Evolutionary conservation across 2,888 invertebrate genomes (phyloP).

Genomic region (Uropetala carovei): DNA sequence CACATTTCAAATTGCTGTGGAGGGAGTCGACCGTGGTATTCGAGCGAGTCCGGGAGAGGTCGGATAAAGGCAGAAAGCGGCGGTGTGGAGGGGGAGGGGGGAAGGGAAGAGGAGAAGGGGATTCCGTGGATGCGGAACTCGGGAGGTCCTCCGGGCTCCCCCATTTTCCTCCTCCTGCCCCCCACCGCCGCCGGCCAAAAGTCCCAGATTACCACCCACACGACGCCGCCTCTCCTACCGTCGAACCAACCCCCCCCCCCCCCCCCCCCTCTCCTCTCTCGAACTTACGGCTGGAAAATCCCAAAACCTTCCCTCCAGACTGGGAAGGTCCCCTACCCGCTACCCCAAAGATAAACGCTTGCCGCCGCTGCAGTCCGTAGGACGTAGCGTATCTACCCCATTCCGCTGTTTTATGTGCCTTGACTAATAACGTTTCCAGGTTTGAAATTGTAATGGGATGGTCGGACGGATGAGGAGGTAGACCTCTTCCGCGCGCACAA

Average conservation of each 20-base stretch:
- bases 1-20: too few species aligned
- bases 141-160: too few species aligned
- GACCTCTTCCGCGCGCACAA: neutral
- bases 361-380: neutral
- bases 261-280: too few species aligned
- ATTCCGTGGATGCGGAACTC: too few species aligned
- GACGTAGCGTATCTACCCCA: neutral
- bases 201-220: neutral
- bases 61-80: too few species aligned
- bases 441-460: constrained; percentile 35
- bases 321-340: neutral
- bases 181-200: too few species aligned
- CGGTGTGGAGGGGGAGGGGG: too few species aligned
- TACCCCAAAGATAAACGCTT: neutral
- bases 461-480: neutral
- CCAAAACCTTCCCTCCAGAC: neutral
- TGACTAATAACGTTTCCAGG: constrained; percentile 10
- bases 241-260: too few species aligned
- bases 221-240: neutral
- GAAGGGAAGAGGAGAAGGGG: too few species aligned
- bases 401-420: neutral
- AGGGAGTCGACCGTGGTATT: too few species aligned
- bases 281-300: neutral
- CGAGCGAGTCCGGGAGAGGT: too few species aligned
- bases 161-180: too few species aligned